These are phyloP conservation scores for Scolopax bukidnonensis DNA, from an alignment of 2,797 vertebrate species.

Conservation along the genomic window DNA sequence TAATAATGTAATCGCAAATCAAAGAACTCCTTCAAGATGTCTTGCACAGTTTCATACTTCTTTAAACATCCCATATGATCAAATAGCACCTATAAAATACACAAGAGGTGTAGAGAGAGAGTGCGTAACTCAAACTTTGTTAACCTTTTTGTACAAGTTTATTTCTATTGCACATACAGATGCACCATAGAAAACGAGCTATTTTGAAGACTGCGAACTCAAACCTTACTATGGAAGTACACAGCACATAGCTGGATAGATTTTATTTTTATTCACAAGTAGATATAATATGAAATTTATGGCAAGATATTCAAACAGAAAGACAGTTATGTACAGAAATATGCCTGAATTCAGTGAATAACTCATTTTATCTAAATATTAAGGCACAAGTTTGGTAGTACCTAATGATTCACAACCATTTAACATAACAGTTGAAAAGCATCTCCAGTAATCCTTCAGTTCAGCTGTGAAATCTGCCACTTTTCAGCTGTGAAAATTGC, in stretches of 20 bases:
- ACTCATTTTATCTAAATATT: not conserved
- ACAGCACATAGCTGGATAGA: not conserved
- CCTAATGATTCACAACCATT: not conserved
- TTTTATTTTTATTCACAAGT: not conserved
- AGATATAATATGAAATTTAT: not conserved
- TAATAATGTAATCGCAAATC: conserved; percentile 96
- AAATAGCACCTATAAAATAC: conserved; percentile 89
- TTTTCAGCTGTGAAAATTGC: not conserved
- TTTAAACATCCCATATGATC: conserved; percentile 99
- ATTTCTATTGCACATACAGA: not conserved
- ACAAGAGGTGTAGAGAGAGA: not conserved
- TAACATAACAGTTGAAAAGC: not conserved
- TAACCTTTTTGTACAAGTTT: not conserved
- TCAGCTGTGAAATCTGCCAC: conserved; percentile 7
- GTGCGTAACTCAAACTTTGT: not conserved
- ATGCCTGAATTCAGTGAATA: not conserved
- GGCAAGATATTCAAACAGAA: not conserved
- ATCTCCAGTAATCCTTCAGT: not conserved
- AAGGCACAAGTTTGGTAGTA: not conserved
- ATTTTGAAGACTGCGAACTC: not conserved
- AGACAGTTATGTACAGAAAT: not conserved
- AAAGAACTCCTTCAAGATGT: conserved; percentile 97
- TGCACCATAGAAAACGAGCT: fast-evolving
- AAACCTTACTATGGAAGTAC: not conserved
- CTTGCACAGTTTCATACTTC: conserved; percentile 96